Evolutionary conservation across 2,888 invertebrate species (phyloP).

Genomic region (Nomada ferruginata): DNA sequence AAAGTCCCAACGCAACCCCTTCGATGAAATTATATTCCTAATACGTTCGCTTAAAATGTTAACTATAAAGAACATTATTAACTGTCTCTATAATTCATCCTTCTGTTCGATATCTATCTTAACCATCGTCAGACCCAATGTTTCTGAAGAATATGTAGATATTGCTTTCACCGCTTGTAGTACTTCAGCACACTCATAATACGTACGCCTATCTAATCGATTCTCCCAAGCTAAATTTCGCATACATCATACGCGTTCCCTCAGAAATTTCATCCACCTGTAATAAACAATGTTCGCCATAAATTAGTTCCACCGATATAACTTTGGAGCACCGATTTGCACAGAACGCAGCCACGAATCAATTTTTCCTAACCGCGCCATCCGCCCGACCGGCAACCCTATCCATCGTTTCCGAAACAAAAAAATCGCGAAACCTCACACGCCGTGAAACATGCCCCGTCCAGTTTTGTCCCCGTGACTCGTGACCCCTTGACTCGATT

Average conservation of each 20-base stretch:
- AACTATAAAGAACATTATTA: too few species aligned
- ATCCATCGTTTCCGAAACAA: not conserved
- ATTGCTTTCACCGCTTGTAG: too few species aligned
- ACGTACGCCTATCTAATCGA: not conserved
- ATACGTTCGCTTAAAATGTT: too few species aligned
- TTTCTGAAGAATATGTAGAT: too few species aligned
- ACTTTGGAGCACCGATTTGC: not conserved
- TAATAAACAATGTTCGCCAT: not conserved
- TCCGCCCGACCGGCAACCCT: not conserved
- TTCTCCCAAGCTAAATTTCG: not conserved
- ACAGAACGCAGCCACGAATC: not conserved
- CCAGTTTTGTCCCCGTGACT: slow-evolving; percentile 5
- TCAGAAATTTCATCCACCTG: not conserved
- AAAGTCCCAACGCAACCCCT: too few species aligned
- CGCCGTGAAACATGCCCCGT: not conserved
- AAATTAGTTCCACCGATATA: not conserved
- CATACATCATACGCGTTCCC: not conserved
- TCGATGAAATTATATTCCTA: too few species aligned
- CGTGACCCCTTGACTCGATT: slow-evolving; percentile 11
- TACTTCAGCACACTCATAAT: too few species aligned
- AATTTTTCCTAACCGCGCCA: not conserved
- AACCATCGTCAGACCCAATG: too few species aligned
- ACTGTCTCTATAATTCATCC: too few species aligned
- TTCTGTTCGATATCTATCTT: too few species aligned
- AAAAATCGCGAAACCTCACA: not conserved